A percentile compares a stretch with the other conserved stretches of the same genome.
phyloP scores from a whole-genome alignment of 2,888 invertebrate genomes.

The Agrilus cyanescens region DNA sequence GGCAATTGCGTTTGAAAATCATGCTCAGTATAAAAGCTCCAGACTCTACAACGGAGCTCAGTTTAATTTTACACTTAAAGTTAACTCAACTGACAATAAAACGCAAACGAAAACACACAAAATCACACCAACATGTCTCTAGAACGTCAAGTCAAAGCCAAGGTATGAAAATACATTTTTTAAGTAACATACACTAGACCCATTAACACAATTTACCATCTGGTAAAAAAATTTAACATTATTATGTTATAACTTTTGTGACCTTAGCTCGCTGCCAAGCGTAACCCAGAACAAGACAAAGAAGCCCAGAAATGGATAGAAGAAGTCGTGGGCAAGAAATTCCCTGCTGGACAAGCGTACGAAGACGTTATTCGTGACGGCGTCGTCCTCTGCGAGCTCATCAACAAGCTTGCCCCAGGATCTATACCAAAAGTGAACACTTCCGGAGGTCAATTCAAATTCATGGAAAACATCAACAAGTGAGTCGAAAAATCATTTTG shows the following conservation, averaged over 20 bases:
- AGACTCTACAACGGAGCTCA: conserved; percentile 26
- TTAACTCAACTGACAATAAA: conserved; percentile 16
- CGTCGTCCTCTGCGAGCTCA: conserved; percentile 81
- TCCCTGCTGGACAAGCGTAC: conserved; percentile 68
- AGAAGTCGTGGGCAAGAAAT: conserved; percentile 71
- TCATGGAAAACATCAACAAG: conserved; percentile 99
- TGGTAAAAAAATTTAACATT: neutral
- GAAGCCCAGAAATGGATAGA: conserved; percentile 93
- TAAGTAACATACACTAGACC: no score
- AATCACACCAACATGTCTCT: conserved; percentile 59
- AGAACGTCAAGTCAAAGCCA: conserved; percentile 83
- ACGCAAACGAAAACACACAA: conserved; percentile 9
- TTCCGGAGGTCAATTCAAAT: conserved; percentile 93
- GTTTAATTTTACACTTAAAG: conserved; percentile 27
- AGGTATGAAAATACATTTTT: conserved; percentile 42
- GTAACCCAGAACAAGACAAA: conserved; percentile 67
- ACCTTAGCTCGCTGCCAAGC: conserved; percentile 67
- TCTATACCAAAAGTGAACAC: conserved; percentile 83
- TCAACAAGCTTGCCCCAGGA: conserved; percentile 89
- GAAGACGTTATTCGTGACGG: conserved; percentile 90
- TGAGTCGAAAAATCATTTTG: conserved; percentile 37
- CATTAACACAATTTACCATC: no score
- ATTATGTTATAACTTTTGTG: neutral
- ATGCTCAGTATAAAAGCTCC: conserved; percentile 29
- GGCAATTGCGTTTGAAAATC: conserved; percentile 14